phyloP scores from a whole-genome alignment of 2,888 invertebrate genomes.

The Trissolcus brochymenae region DNA sequence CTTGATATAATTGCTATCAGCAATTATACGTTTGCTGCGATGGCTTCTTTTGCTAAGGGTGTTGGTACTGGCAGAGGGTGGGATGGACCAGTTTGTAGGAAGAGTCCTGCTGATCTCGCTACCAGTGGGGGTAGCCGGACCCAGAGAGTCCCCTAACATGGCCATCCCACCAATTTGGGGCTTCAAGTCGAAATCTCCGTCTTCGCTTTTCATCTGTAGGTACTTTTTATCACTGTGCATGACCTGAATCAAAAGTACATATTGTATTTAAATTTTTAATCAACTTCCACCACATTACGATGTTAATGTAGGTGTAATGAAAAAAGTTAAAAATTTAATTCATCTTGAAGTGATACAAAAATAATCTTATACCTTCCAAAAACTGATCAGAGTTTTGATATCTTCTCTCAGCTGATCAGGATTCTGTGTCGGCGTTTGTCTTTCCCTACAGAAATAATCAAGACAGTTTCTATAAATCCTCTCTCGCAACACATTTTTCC shows the following conservation, averaged over 20 bases:
- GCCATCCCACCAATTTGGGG: slow-evolving; percentile 67
- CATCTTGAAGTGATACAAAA: neutral
- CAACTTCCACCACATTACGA: too few species aligned
- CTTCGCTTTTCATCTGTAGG: slow-evolving; percentile 87
- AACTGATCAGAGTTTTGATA: slow-evolving; percentile 90
- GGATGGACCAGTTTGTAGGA: slow-evolving; percentile 93
- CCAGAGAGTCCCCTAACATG: slow-evolving; percentile 61
- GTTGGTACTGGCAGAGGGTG: slow-evolving; percentile 82
- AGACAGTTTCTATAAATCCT: slow-evolving; percentile 95
- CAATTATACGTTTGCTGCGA: slow-evolving; percentile 83
- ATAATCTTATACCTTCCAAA: slow-evolving; percentile 85
- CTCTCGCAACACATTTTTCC: slow-evolving; percentile 95
- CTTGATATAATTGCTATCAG: slow-evolving; percentile 90
- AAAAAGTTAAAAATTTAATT: neutral
- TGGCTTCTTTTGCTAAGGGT: slow-evolving; percentile 87
- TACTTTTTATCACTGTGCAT: slow-evolving; percentile 97
- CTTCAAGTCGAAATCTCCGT: slow-evolving; percentile 79
- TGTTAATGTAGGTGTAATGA: too few species aligned
- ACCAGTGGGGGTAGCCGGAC: slow-evolving; percentile 61
- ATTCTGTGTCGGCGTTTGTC: slow-evolving; percentile 91
- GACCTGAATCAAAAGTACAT: slow-evolving; percentile 67
- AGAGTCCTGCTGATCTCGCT: slow-evolving; percentile 72
- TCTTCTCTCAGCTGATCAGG: slow-evolving; percentile 90
- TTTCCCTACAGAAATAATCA: slow-evolving; percentile 95
- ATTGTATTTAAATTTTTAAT: neutral